Base-by-base conservation (phyloP, 2,113 vertebrate species). In the Hiodon alosoides region DNA sequence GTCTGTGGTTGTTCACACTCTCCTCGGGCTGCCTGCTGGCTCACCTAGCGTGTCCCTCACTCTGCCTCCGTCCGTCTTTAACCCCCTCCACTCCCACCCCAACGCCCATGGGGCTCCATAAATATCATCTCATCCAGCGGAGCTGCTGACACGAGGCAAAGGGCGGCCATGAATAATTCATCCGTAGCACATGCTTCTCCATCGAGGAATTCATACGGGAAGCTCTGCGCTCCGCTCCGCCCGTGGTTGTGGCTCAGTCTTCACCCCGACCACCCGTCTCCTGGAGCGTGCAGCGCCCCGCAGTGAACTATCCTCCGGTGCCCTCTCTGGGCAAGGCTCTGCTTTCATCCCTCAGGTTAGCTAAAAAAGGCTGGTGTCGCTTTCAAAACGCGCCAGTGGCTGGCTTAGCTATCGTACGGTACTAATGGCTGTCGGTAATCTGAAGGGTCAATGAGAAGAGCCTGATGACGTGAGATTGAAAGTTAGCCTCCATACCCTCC, bases 111-210 rank as follows among this genome's bases (percentile, higher is more conserved):
- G 89, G 90, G 84, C 89, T 87, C 86, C 89, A 92, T 91, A 91
- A 92, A 91, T 92, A 92, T 91, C 89, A 91, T 91, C 90, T 92
- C 89, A 89, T 90, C 89, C 87, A 65, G 84, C 57, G 74, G 82
- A 90, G 91, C 84, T 69, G 83, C 91, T 91, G 89, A 92, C 91
- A 90, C 75, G 77, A 83, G 87, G 89, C 89, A 88, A 88, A 88
- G 87, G 89, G 88, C 80, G 83, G 73, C 82, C 77, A 91, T 92
- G 88, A 92, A 92, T 92, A 89, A 92, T 92, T 90, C 85, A 92
- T 86, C 83, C 83, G 81, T 82, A 69, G 64, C 72, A 64, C 71
- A 7, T 78, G 82, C 84, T 83, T 80, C 84, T 87, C 31, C 89
- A 85, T 85, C 89, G 82, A 89, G 87, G 86, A 83, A 89, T 89